phyloP scores from a whole-genome alignment of 1,140 invertebrate genomes.

The Ceratitis capitata region DNA sequence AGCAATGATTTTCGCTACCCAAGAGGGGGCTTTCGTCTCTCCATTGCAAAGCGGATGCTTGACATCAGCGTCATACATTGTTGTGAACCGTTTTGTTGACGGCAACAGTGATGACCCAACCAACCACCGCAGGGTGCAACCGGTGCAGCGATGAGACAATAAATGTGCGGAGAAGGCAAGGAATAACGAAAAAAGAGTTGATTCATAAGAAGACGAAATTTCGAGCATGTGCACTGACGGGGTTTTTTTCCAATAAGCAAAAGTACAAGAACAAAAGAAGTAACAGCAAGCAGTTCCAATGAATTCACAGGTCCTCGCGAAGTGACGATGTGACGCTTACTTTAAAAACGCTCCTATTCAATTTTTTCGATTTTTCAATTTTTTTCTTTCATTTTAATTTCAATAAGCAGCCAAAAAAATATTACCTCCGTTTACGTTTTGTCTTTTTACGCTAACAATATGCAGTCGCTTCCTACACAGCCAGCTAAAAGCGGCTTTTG shows the following conservation, averaged over 20 bases:
- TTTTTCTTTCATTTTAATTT: too few relatives aligned
- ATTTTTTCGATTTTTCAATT: too few relatives aligned
- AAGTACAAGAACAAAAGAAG: background rate
- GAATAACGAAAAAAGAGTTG: background rate
- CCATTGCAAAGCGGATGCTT: too few relatives aligned
- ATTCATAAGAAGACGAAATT: background rate
- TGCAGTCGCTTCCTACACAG: background rate
- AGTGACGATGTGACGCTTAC: background rate
- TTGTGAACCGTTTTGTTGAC: background rate
- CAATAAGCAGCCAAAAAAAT: background rate
- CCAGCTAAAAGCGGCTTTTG: background rate
- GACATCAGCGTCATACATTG: background rate
- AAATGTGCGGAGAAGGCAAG: background rate
- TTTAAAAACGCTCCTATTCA: background rate
- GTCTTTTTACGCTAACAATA: background rate
- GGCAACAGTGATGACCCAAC: background rate
- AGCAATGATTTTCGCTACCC: too few relatives aligned
- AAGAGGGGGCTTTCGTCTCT: too few relatives aligned
- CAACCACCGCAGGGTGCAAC: background rate
- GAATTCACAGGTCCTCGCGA: background rate
- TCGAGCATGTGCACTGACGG: background rate
- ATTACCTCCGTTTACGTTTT: background rate
- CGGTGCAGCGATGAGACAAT: background rate
- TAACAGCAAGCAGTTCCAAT: background rate
- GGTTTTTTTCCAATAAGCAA: background rate